phyloP scores from a whole-genome alignment of 2,888 invertebrate species.

The Eupelmus urozonus region DNA sequence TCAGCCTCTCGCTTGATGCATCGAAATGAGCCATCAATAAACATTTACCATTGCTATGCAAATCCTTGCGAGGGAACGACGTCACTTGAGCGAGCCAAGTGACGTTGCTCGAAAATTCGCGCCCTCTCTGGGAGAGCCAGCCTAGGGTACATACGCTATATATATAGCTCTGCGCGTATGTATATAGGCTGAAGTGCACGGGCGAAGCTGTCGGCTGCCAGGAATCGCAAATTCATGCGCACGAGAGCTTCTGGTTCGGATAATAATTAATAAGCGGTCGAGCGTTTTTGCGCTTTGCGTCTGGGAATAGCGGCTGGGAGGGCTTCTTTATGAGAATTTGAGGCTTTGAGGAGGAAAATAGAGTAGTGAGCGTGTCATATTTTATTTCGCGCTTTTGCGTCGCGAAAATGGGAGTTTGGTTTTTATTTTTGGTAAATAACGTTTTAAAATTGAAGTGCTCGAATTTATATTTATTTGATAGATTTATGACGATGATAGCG shows the following conservation, averaged over 20 bases:
- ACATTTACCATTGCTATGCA: constrained; percentile 68
- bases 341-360: too few relatives aligned
- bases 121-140: background rate
- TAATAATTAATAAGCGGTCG: constrained; percentile 12
- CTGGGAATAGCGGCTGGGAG: too few relatives aligned
- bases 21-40: constrained; percentile 66
- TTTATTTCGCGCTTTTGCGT: too few relatives aligned
- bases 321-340: too few relatives aligned
- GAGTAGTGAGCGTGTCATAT: too few relatives aligned
- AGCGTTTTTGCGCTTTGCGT: constrained; percentile 5
- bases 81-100: constrained; percentile 60
- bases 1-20: constrained; percentile 32
- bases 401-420: too few relatives aligned
- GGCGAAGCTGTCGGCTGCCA: constrained; percentile 25
- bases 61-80: constrained; percentile 61
- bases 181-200: background rate
- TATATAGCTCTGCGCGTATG: background rate
- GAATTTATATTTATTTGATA: too few relatives aligned
- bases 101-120: constrained; percentile 57
- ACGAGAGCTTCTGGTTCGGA: constrained; percentile 8
- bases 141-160: background rate
- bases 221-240: constrained; percentile 36
- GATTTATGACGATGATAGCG: too few relatives aligned
- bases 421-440: too few relatives aligned
- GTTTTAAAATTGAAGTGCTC: too few relatives aligned